phyloP scores from a whole-genome alignment of 2,888 invertebrate genomes.

The Scaptomyza cyrtandrae region DNA sequence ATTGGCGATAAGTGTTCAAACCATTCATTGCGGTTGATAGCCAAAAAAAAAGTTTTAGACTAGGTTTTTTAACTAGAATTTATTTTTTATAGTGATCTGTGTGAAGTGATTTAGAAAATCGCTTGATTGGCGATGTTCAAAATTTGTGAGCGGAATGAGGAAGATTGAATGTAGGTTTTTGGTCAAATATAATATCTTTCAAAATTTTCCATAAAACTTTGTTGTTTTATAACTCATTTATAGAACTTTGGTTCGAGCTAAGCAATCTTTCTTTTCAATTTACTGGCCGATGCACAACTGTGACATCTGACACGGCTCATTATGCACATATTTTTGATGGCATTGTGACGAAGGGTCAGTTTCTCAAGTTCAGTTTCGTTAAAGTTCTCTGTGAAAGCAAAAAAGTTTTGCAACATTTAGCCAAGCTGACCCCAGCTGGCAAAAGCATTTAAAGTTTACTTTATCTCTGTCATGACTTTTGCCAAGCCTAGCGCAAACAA shows the following conservation, averaged over 20 bases:
- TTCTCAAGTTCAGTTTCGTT: constrained; percentile 23
- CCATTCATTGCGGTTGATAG: constrained; percentile 26
- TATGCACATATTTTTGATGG: constrained; percentile 33
- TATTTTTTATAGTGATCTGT: constrained; percentile 22
- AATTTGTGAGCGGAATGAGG: no score
- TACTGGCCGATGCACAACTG: background rate
- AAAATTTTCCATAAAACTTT: background rate
- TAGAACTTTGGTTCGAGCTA: background rate
- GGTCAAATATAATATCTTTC: constrained; percentile 1
- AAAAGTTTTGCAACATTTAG: constrained; percentile 64
- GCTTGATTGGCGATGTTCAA: no score
- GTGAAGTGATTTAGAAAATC: constrained; percentile 1
- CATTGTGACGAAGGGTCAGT: constrained; percentile 10
- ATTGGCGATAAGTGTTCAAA: constrained; percentile 24
- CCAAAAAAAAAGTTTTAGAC: constrained; percentile 2
- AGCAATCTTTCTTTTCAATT: background rate
- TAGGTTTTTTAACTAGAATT: background rate
- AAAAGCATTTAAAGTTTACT: constrained; percentile 72
- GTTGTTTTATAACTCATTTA: background rate
- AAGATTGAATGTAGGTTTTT: no score
- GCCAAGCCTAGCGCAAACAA: constrained; percentile 38
- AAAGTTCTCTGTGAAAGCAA: constrained; percentile 19
- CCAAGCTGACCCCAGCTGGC: constrained; percentile 51
- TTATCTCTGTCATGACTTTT: constrained; percentile 64
- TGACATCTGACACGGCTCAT: constrained; percentile 35